These are phyloP conservation scores for Diplolepis rosae DNA, from an alignment of 2,888 invertebrate genomes.

Conservation along the genomic window DNA sequence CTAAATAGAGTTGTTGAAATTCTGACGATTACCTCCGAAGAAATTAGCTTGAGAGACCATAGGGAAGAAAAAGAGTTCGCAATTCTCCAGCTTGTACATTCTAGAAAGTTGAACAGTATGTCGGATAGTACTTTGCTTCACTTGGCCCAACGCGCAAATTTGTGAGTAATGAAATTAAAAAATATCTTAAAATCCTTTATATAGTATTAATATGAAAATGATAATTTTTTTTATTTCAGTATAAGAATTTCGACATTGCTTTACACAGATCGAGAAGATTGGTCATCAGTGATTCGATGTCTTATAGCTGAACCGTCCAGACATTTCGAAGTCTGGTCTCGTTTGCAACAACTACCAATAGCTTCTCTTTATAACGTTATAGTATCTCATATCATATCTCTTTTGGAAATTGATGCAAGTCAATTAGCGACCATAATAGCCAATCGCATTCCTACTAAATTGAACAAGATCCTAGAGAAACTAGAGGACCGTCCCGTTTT, in stretches of 20 bases:
- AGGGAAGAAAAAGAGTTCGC: constrained; percentile 66
- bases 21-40: constrained; percentile 58
- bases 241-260: constrained; percentile 66
- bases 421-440: constrained; percentile 62
- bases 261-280: constrained; percentile 68
- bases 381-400: constrained; percentile 53
- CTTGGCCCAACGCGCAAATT: constrained; percentile 66
- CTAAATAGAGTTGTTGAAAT: constrained; percentile 66
- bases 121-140: constrained; percentile 66
- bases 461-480: constrained; percentile 64
- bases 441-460: constrained; percentile 64
- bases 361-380: constrained; percentile 60
- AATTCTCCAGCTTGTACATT: constrained; percentile 62
- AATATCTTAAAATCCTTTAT: too few species aligned
- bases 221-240: constrained; percentile 53
- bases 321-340: constrained; percentile 66
- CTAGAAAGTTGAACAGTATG: constrained; percentile 66
- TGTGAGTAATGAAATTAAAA: too few species aligned
- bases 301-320: constrained; percentile 63
- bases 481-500: constrained; percentile 61
- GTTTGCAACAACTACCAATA: constrained; percentile 63
- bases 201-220: not conserved
- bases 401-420: constrained; percentile 60
- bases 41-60: constrained; percentile 57
- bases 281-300: constrained; percentile 69